These are phyloP conservation scores for Chelmon rostratus DNA, from an alignment of 2,797 vertebrate genomes.

Conservation along the genomic window DNA sequence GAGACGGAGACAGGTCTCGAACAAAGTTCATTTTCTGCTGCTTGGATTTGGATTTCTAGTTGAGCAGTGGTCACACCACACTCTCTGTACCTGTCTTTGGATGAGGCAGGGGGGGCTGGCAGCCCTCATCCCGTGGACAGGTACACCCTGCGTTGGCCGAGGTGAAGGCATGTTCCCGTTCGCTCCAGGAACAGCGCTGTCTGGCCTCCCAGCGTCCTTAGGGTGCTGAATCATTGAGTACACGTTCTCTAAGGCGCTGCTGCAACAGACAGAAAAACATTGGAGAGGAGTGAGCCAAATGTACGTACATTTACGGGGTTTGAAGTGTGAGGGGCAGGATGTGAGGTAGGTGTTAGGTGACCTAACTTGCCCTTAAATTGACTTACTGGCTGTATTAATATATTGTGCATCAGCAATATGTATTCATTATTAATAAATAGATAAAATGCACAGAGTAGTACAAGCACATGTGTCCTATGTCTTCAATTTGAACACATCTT, in stretches of 20 bases:
- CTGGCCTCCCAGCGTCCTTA: slow-evolving; percentile 79
- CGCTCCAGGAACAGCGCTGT: slow-evolving; percentile 73
- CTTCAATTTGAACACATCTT: not conserved
- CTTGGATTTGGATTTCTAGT: not conserved
- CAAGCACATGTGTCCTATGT: not conserved
- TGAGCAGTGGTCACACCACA: not conserved
- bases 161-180: slow-evolving; percentile 78
- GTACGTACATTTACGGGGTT: not conserved
- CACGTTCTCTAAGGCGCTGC: slow-evolving; percentile 82
- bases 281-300: not conserved
- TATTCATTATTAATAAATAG: not conserved
- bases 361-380: not conserved
- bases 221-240: slow-evolving; percentile 85
- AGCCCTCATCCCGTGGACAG: slow-evolving; percentile 68
- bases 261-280: slow-evolving; percentile 37
- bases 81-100: slow-evolving; percentile 80
- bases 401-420: not conserved
- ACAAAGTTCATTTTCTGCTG: too few relatives aligned
- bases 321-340: not conserved
- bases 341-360: not conserved
- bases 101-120: slow-evolving; percentile 79
- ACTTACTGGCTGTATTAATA: not conserved
- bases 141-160: slow-evolving; percentile 57
- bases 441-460: not conserved
- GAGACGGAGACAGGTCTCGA: too few relatives aligned